Percentiles rank a stretch among this genome's conserved stretches.
These are phyloP conservation scores for Gallinago solitaria DNA, from an alignment of 2,797 vertebrate species.

Conservation along the genomic window DNA sequence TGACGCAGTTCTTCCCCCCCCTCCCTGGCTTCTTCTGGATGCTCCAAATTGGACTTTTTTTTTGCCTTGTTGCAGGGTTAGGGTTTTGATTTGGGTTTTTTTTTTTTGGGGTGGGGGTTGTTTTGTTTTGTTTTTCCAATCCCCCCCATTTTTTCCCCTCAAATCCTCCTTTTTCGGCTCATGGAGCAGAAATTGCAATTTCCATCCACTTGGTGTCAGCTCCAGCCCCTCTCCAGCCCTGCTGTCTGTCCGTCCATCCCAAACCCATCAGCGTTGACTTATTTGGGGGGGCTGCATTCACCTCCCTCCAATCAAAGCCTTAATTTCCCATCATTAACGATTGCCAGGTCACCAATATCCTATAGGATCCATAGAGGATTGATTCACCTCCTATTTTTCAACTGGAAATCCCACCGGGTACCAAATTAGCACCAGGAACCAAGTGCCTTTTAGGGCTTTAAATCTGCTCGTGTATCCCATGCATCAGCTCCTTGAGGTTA, in stretches of 20 bases:
- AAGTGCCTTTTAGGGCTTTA: rapidly evolving
- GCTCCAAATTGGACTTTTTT: neutral
- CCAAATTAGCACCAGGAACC: rapidly evolving
- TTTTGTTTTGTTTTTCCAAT: neutral
- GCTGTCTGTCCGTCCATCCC: neutral
- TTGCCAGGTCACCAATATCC: rapidly evolving
- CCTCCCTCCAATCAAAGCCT: neutral
- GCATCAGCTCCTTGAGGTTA: neutral
- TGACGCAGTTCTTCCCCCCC: neutral
- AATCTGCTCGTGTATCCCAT: rapidly evolving
- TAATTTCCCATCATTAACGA: neutral
- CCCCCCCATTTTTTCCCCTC: rapidly evolving
- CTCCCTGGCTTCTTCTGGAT: rapidly evolving
- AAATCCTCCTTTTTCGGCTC: neutral
- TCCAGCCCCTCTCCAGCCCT: neutral
- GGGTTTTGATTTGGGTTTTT: neutral
- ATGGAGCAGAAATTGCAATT: neutral
- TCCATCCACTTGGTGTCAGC: constrained; percentile 16
- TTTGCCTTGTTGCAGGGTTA: neutral
- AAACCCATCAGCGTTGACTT: rapidly evolving
- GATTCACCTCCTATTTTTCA: neutral
- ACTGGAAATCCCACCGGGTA: neutral
- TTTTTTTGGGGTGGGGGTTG: too few species aligned
- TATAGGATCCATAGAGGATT: rapidly evolving
- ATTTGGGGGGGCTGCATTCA: neutral